Percentiles rank a stretch among this genome's conserved stretches.
Conservation (phyloP, 2,797 vertebrate species). For the Cryptoprocta ferox region DNA sequence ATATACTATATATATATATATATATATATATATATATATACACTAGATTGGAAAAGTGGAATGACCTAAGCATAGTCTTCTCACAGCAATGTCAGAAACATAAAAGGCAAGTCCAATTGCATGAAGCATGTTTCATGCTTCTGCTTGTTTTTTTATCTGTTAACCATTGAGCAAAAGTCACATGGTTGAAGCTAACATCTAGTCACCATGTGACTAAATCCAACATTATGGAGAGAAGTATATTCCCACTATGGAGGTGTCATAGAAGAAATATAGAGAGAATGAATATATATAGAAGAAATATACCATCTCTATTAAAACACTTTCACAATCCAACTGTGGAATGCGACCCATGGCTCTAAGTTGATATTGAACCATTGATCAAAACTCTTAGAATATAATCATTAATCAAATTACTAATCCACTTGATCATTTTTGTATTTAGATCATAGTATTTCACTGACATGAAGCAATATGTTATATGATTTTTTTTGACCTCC, state of each 20-base stretch:
- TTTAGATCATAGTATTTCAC: not conserved
- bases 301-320: not conserved
- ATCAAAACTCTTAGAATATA: not conserved
- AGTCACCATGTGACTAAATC: not conserved
- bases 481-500: not conserved
- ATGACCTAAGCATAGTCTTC: not conserved
- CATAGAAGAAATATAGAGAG: not conserved
- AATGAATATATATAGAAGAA: not conserved
- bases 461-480: not conserved
- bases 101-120: not conserved
- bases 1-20: too few species aligned
- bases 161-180: not conserved
- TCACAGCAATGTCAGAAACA: not conserved
- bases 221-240: not conserved
- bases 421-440: not conserved
- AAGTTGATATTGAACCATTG: not conserved
- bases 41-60: not conserved
- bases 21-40: not conserved
- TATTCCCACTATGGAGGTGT: not conserved
- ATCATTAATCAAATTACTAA: not conserved
- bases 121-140: not conserved
- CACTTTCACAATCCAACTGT: not conserved
- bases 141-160: not conserved
- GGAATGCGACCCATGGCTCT: not conserved
- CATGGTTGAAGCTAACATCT: not conserved